These are phyloP conservation scores for Meloidogyne exigua DNA, from an alignment of 1,140 invertebrate genomes.

Conservation along the genomic window DNA sequence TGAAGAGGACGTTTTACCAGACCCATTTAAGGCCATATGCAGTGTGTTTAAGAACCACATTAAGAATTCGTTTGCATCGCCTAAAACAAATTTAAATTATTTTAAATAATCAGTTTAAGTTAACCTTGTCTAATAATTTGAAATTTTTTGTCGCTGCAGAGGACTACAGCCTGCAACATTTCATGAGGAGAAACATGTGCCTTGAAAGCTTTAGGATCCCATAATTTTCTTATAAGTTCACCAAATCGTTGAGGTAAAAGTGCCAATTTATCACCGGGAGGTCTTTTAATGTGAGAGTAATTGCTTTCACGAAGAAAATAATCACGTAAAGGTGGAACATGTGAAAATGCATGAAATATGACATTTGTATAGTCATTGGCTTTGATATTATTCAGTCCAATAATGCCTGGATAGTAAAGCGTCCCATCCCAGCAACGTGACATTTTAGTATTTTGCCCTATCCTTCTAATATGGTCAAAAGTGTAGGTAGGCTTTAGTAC, in stretches of 20 bases:
- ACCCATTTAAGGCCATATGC: slow-evolving; percentile 79
- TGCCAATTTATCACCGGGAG: slow-evolving; percentile 80
- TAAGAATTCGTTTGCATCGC: slow-evolving; percentile 93
- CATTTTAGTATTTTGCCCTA: slow-evolving; percentile 81
- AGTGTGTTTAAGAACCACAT: slow-evolving; percentile 93
- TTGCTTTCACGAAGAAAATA: slow-evolving; percentile 91
- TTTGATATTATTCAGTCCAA: slow-evolving; percentile 97
- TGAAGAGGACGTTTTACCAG: slow-evolving; percentile 75
- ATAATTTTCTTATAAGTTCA: slow-evolving; percentile 92
- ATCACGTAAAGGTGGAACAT: slow-evolving; percentile 87
- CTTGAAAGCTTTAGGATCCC: slow-evolving; percentile 99
- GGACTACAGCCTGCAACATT: slow-evolving; percentile 97
- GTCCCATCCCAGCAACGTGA: slow-evolving; percentile 93
- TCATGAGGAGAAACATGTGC: slow-evolving; percentile 99
- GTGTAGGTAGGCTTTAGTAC: slow-evolving; percentile 96
- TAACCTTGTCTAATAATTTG: slow-evolving; percentile 90
- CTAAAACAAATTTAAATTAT: slow-evolving; percentile 66
- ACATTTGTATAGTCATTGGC: slow-evolving; percentile 99
- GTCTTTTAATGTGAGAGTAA: slow-evolving; percentile 81
- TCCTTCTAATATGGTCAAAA: slow-evolving; percentile 74
- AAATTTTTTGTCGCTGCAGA: slow-evolving; percentile 95
- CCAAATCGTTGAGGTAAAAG: slow-evolving; percentile 93
- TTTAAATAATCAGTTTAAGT: background rate
- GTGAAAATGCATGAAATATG: slow-evolving; percentile 87
- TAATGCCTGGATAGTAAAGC: slow-evolving; percentile 81